These are phyloP conservation scores for Perithous albicinctus DNA, from an alignment of 2,888 invertebrate genomes.

Conservation along the genomic window DNA sequence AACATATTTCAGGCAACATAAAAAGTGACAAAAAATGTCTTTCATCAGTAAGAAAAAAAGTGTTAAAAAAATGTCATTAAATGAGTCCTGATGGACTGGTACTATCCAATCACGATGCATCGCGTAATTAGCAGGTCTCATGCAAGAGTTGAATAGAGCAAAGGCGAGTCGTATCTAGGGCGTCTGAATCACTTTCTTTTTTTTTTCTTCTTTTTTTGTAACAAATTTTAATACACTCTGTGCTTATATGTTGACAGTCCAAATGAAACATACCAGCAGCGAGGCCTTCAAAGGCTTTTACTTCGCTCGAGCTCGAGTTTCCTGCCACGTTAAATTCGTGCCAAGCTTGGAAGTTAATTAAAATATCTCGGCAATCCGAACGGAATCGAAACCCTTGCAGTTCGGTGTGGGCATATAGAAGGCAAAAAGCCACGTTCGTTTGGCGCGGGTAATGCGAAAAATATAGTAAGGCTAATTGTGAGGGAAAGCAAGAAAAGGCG, in stretches of 20 bases:
- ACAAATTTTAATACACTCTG: slow-evolving; percentile 4
- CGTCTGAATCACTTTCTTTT: too few relatives aligned
- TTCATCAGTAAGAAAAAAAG: too few relatives aligned
- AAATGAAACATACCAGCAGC: slow-evolving; percentile 33
- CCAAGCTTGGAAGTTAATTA: slow-evolving; percentile 54
- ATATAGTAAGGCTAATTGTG: neutral
- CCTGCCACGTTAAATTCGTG: slow-evolving; percentile 27
- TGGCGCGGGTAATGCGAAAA: neutral
- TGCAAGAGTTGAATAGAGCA: too few relatives aligned
- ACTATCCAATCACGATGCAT: too few relatives aligned
- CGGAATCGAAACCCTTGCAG: slow-evolving; percentile 47
- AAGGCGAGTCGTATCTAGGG: too few relatives aligned
- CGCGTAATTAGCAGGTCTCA: too few relatives aligned
- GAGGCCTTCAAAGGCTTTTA: slow-evolving; percentile 46
- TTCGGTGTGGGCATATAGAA: neutral
- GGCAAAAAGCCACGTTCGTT: neutral
- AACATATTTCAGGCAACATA: too few relatives aligned
- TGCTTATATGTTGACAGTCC: slow-evolving; percentile 4
- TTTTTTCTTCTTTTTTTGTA: too few relatives aligned
- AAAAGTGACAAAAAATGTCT: too few relatives aligned
- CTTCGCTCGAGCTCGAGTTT: slow-evolving; percentile 43
- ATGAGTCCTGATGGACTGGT: too few relatives aligned
- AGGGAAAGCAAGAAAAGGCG: neutral
- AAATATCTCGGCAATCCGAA: slow-evolving; percentile 50
- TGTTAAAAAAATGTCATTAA: too few relatives aligned